Percentiles rank a stretch among this genome's conserved stretches.
Conservation (phyloP, 2,113 vertebrate species). For the Chroicocephalus ridibundus region DNA sequence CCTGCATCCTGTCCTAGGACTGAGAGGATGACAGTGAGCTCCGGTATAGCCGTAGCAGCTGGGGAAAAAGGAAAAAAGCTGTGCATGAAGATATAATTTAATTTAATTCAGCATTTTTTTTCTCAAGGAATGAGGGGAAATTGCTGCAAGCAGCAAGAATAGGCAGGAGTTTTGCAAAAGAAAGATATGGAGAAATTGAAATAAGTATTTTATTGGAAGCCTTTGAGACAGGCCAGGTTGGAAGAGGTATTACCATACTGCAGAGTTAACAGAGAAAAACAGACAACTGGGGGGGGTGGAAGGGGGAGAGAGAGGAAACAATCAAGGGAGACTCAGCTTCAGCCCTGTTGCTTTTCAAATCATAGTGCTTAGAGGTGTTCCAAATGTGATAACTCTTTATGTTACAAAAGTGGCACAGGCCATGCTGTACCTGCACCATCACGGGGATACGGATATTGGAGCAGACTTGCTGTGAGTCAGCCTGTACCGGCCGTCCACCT, state of each 20-base stretch:
- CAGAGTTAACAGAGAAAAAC: background rate
- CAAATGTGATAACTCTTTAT: too few relatives aligned
- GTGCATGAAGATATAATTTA: background rate
- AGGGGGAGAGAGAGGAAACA: too few relatives aligned
- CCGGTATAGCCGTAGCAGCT: background rate
- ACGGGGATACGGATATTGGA: background rate
- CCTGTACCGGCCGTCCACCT: background rate
- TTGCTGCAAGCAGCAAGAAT: background rate
- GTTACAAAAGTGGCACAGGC: accelerated
- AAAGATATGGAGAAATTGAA: background rate
- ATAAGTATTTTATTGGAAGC: background rate
- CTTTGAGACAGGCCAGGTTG: background rate
- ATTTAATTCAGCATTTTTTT: background rate
- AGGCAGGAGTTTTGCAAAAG: background rate
- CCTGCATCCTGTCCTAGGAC: background rate
- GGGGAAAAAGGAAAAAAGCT: background rate
- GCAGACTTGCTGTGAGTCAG: background rate
- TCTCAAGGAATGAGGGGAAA: background rate
- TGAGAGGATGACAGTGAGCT: background rate
- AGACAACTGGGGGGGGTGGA: too few relatives aligned
- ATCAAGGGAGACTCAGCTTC: background rate
- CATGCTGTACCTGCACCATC: accelerated
- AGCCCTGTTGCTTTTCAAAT: background rate
- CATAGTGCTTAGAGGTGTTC: background rate
- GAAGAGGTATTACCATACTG: background rate